Evolutionary conservation across 1,140 invertebrate genomes (phyloP).

Genomic region (Ips nitidus): DNA sequence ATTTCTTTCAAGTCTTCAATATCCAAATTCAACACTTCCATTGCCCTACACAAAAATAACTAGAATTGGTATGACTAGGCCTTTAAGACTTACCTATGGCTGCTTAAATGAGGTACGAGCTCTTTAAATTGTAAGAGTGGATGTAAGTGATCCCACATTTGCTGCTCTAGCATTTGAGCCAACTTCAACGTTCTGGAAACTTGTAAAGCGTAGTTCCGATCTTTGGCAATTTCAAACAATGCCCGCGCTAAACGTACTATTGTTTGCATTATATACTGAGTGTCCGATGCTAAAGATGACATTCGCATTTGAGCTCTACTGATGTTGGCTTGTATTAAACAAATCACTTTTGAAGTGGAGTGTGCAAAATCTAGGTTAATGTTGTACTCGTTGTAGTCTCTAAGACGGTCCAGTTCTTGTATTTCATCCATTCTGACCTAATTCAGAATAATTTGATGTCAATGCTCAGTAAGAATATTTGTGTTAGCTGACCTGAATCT

Average conservation of each 20-base stretch:
- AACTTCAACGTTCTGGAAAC: conserved; percentile 78
- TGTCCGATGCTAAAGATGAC: conserved; percentile 91
- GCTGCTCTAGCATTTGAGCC: conserved; percentile 87
- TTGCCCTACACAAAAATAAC: conserved; percentile 50
- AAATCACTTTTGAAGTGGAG: conserved; percentile 82
- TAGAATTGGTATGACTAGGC: neutral
- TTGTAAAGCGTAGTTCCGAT: conserved; percentile 87
- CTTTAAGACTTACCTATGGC: conserved; percentile 54
- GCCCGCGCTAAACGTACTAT: conserved; percentile 86
- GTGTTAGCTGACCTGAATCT: conserved; percentile 76
- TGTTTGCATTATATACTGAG: conserved; percentile 93
- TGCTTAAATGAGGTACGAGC: conserved; percentile 54
- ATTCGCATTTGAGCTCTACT: conserved; percentile 77
- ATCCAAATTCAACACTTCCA: conserved; percentile 58
- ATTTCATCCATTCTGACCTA: conserved; percentile 74
- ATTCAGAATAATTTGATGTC: conserved; percentile 1
- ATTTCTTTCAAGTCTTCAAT: conserved; percentile 83
- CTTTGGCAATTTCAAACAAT: conserved; percentile 90
- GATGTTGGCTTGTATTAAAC: conserved; percentile 90
- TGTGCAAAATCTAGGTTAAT: conserved; percentile 41
- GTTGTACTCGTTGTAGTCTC: conserved; percentile 53
- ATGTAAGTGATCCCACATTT: conserved; percentile 85
- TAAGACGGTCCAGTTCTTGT: conserved; percentile 91
- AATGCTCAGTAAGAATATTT: neutral
- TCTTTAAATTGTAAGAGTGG: conserved; percentile 85